These are phyloP conservation scores for Drosophila setifemur DNA, from an alignment of 1,140 invertebrate genomes.

Conservation along the genomic window DNA sequence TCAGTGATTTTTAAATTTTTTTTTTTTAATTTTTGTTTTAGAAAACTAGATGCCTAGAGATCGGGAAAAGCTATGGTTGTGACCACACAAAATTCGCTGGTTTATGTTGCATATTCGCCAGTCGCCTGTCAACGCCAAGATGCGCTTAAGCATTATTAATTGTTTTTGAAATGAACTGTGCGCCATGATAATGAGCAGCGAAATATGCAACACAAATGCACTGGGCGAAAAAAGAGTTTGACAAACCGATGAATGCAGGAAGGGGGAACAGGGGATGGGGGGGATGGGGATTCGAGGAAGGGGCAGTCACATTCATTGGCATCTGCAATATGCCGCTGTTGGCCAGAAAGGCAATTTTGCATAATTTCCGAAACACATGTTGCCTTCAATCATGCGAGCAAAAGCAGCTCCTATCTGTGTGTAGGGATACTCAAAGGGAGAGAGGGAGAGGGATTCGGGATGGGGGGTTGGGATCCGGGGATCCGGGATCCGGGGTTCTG, in stretches of 20 bases:
- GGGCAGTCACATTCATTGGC: conserved; percentile 54
- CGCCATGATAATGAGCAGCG: conserved; percentile 72
- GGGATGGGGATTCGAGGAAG: not conserved
- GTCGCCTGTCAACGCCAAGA: conserved; percentile 70
- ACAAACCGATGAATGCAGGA: conserved; percentile 31
- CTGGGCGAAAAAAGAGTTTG: conserved; percentile 31
- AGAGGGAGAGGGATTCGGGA: not conserved
- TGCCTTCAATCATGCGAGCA: conserved; percentile 80
- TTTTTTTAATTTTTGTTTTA: not conserved
- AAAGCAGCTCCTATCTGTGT: conserved; percentile 32
- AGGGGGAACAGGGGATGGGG: not conserved
- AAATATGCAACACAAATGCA: conserved; percentile 66
- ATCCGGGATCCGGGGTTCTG: not conserved
- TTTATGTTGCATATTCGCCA: conserved; percentile 35
- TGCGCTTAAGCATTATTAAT: conserved; percentile 80
- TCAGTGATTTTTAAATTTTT: no score
- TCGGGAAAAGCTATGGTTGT: conserved; percentile 1
- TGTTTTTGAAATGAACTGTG: conserved; percentile 77
- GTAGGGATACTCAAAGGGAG: conserved; percentile 15
- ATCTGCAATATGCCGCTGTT: conserved; percentile 35
- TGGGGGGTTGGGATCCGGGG: not conserved
- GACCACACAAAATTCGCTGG: conserved; percentile 46
- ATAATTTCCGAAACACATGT: conserved; percentile 82
- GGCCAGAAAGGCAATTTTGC: conserved; percentile 73
- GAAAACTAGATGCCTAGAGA: not conserved